Evolutionary conservation across 2,797 vertebrate genomes (phyloP).

Genomic region (Diplodus puntazzo): DNA sequence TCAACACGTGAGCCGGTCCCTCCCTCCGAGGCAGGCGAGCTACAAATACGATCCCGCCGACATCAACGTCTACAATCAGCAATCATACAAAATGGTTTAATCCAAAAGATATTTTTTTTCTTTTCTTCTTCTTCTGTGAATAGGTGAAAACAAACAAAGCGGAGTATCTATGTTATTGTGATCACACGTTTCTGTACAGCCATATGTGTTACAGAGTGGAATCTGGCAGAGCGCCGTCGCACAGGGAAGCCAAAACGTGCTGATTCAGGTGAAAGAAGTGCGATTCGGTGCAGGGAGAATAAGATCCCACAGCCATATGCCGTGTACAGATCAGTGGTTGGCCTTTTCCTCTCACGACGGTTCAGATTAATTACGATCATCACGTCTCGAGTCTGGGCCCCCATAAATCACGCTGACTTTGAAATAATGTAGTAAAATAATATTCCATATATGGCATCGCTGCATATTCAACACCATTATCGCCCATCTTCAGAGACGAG

Average conservation of each 20-base stretch:
- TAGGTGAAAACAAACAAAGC: background rate
- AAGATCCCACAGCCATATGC: constrained; percentile 82
- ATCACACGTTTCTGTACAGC: constrained; percentile 40
- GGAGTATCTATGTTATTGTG: background rate
- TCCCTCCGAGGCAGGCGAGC: constrained; percentile 15
- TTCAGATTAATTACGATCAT: constrained; percentile 88
- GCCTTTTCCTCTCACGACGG: constrained; percentile 81
- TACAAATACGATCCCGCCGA: constrained; percentile 11
- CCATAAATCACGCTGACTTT: constrained; percentile 86
- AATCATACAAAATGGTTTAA: background rate
- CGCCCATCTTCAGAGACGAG: constrained; percentile 69
- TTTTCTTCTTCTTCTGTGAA: background rate
- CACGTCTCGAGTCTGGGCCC: constrained; percentile 73
- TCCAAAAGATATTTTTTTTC: background rate
- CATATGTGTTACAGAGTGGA: constrained; percentile 43
- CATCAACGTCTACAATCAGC: background rate
- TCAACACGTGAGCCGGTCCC: constrained; percentile 33
- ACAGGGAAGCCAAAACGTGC: constrained; percentile 70
- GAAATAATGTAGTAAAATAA: constrained; percentile 85
- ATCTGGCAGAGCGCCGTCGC: constrained; percentile 51
- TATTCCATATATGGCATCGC: constrained; percentile 68
- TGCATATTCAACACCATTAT: constrained; percentile 70
- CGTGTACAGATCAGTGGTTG: constrained; percentile 76
- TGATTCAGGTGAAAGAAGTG: constrained; percentile 79
- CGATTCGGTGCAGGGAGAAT: constrained; percentile 79